A percentile compares a stretch with the other conserved stretches of the same genome.
phyloP scores from a whole-genome alignment of 2,888 invertebrate species.

The Leptopilina myrica region DNA sequence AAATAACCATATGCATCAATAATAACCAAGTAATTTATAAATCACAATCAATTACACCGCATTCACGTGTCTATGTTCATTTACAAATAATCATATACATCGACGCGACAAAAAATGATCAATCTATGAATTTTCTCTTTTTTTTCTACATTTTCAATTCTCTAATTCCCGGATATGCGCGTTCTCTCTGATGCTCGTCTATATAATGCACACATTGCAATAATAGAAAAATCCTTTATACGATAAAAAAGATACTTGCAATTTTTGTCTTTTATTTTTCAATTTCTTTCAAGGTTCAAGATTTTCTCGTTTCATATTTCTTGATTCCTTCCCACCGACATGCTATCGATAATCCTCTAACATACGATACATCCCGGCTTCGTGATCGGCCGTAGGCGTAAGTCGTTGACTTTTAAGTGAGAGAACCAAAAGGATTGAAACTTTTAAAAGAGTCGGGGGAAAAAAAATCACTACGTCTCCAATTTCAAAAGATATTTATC shows the following conservation, averaged over 20 bases:
- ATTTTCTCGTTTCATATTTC: slow-evolving; percentile 41
- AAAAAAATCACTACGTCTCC: slow-evolving; percentile 41
- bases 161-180: background rate
- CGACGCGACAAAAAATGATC: background rate
- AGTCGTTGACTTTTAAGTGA: slow-evolving; percentile 45
- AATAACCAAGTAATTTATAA: too few relatives aligned
- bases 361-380: slow-evolving; percentile 49
- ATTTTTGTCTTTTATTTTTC: slow-evolving; percentile 10
- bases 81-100: too few relatives aligned
- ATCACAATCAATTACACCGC: too few relatives aligned
- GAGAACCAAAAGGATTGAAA: slow-evolving; percentile 46
- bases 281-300: slow-evolving; percentile 17
- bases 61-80: too few relatives aligned
- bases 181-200: background rate
- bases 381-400: slow-evolving; percentile 54
- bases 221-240: background rate
- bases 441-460: background rate
- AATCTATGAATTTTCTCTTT: background rate
- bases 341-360: slow-evolving; percentile 58
- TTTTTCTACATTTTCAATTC: background rate
- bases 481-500: slow-evolving; percentile 52
- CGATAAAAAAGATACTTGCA: slow-evolving; percentile 1
- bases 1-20: too few relatives aligned
- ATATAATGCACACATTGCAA: background rate
- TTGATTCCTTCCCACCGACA: slow-evolving; percentile 47